phyloP scores from a whole-genome alignment of 2,888 invertebrate genomes.

The Theretra japonica region DNA sequence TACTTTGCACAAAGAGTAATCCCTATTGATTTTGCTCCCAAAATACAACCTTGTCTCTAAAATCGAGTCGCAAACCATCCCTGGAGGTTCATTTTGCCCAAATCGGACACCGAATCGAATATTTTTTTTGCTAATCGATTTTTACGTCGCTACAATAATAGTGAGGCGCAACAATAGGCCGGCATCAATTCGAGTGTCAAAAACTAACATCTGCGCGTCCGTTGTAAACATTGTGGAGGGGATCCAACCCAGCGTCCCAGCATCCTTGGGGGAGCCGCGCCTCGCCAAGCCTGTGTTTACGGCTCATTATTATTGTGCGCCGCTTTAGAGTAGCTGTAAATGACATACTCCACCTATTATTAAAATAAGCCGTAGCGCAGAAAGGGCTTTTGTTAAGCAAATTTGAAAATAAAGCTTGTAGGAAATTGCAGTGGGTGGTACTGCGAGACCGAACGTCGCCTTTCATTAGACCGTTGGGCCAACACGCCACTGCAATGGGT shows the following conservation, averaged over 20 bases:
- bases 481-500: slow-evolving; percentile 57
- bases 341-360: slow-evolving; percentile 81
- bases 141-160: slow-evolving; percentile 74
- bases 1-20: slow-evolving; percentile 77
- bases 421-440: slow-evolving; percentile 66
- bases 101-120: slow-evolving; percentile 68
- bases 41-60: slow-evolving; percentile 65
- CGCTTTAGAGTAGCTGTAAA: slow-evolving; percentile 80
- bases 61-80: slow-evolving; percentile 63
- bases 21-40: slow-evolving; percentile 74
- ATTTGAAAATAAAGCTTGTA: slow-evolving; percentile 67
- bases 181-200: slow-evolving; percentile 84
- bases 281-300: slow-evolving; percentile 78
- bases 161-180: slow-evolving; percentile 72
- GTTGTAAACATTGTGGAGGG: slow-evolving; percentile 77
- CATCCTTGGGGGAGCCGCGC: slow-evolving; percentile 71
- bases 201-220: slow-evolving; percentile 84
- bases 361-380: slow-evolving; percentile 74
- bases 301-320: slow-evolving; percentile 81
- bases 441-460: slow-evolving; percentile 52
- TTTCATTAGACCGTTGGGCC: slow-evolving; percentile 55
- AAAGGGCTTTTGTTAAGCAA: slow-evolving; percentile 71
- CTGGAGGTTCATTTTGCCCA: slow-evolving; percentile 62
- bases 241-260: slow-evolving; percentile 55
- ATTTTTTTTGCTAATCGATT: slow-evolving; percentile 71